These are phyloP conservation scores for Acanthurus lineatus DNA, from an alignment of 2,797 vertebrate species.

Conservation along the genomic window DNA sequence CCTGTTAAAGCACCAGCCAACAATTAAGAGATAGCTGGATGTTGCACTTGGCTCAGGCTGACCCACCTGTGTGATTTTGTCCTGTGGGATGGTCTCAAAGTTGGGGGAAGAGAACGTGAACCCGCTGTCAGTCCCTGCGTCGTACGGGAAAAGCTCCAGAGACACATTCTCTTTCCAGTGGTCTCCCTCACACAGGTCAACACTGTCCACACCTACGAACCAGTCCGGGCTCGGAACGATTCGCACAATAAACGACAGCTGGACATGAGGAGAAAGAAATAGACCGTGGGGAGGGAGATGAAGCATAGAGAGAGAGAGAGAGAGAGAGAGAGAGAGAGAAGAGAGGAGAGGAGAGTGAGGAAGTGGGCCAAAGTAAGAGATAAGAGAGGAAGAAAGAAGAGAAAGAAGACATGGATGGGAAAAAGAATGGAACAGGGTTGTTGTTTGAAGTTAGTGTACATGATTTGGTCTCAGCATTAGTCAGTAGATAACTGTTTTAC, in stretches of 20 bases:
- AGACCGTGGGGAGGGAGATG: constrained; percentile 11
- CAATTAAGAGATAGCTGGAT: not conserved
- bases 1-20: too few species aligned
- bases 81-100: constrained; percentile 96
- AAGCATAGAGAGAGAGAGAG: not conserved
- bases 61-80: constrained; percentile 91
- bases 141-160: constrained; percentile 92
- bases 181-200: constrained; percentile 91
- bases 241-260: constrained; percentile 95
- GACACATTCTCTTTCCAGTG: constrained; percentile 90
- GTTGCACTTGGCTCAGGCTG: constrained; percentile 5
- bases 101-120: constrained; percentile 99
- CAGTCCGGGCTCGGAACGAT: constrained; percentile 97
- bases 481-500: not conserved
- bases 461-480: constrained; percentile 1
- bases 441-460: constrained; percentile 11
- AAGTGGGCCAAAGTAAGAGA: not conserved
- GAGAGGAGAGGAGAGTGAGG: not conserved
- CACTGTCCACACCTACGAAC: constrained; percentile 94
- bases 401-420: not conserved
- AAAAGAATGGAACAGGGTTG: constrained; percentile 2
- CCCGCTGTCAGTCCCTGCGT: constrained; percentile 97
- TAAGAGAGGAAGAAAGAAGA: constrained; percentile 6
- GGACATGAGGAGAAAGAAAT: constrained; percentile 53
- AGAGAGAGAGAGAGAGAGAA: constrained; percentile 1